A percentile compares a stretch with the other conserved stretches of the same genome.
These are phyloP conservation scores for Macroramphosus scolopax DNA, from an alignment of 2,797 vertebrate genomes.

Conservation along the genomic window DNA sequence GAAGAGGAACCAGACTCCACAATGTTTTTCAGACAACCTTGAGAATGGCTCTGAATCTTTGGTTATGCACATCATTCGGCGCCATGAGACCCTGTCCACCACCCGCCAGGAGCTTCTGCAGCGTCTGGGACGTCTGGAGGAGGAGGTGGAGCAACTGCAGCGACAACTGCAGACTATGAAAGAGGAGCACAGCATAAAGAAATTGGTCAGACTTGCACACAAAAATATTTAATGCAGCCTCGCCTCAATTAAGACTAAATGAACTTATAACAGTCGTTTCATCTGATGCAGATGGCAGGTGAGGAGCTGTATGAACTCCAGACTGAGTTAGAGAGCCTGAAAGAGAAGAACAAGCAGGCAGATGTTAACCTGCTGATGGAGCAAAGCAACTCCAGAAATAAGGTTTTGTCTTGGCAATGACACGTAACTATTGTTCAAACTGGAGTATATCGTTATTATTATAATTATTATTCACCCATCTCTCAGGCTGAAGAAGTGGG, in stretches of 20 bases:
- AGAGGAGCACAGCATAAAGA: constrained; percentile 70
- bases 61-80: constrained; percentile 72
- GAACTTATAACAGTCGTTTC: constrained; percentile 2
- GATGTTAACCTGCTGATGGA: constrained; percentile 62
- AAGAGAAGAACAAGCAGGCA: constrained; percentile 68
- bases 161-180: constrained; percentile 65
- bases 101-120: constrained; percentile 71
- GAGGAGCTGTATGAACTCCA: constrained; percentile 76
- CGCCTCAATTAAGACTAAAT: background rate
- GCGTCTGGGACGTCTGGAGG: constrained; percentile 65
- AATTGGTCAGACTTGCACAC: constrained; percentile 60
- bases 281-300: constrained; percentile 62
- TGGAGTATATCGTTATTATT: no score
- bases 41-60: constrained; percentile 65
- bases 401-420: no score
- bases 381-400: constrained; percentile 67
- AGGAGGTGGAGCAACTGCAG: constrained; percentile 68
- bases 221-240: background rate
- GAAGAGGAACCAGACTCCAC: constrained; percentile 1
- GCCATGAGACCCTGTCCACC: constrained; percentile 69
- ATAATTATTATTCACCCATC: no score
- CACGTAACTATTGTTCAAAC: no score
- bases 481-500: constrained; percentile 69
- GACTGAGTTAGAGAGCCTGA: constrained; percentile 62
- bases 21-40: constrained; percentile 47